Conservation (phyloP, 1,140 invertebrate species). For the Hylaeus anthracinus region DNA sequence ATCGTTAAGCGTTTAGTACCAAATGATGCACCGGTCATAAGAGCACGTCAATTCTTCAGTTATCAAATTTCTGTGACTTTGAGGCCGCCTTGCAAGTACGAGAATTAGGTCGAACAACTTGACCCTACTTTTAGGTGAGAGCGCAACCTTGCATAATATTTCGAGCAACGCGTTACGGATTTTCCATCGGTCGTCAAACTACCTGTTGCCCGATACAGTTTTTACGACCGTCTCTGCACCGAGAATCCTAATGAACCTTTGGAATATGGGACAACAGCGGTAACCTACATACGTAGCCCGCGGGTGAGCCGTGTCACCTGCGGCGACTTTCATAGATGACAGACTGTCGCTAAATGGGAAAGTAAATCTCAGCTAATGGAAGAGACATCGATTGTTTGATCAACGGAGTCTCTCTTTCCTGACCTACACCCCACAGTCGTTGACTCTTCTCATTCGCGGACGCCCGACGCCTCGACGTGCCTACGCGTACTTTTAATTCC, state of each 20-base stretch:
- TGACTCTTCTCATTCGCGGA: slow-evolving; percentile 74
- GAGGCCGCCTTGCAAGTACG: too few species aligned
- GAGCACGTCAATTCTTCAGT: too few species aligned
- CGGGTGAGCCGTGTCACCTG: slow-evolving; percentile 53
- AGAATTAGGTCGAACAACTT: too few species aligned
- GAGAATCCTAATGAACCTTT: slow-evolving; percentile 3
- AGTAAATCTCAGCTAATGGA: slow-evolving; percentile 79
- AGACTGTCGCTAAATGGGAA: slow-evolving; percentile 76
- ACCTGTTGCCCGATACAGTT: neutral
- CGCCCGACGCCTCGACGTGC: slow-evolving; percentile 46
- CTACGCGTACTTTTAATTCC: slow-evolving; percentile 52
- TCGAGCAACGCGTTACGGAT: neutral
- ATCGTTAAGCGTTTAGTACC: too few species aligned
- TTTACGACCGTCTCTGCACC: neutral
- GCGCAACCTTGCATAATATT: too few species aligned
- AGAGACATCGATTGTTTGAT: slow-evolving; percentile 78
- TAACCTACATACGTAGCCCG: slow-evolving; percentile 57
- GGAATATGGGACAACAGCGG: slow-evolving; percentile 59
- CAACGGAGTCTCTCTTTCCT: slow-evolving; percentile 72
- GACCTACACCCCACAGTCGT: slow-evolving; percentile 77
- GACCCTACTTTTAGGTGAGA: too few species aligned
- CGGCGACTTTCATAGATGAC: slow-evolving; percentile 76
- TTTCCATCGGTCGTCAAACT: neutral
- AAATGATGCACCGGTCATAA: too few species aligned
- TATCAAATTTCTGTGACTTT: too few species aligned